Base-by-base conservation (phyloP, 2,888 invertebrate genomes). In the Drosophila borborema region DNA sequence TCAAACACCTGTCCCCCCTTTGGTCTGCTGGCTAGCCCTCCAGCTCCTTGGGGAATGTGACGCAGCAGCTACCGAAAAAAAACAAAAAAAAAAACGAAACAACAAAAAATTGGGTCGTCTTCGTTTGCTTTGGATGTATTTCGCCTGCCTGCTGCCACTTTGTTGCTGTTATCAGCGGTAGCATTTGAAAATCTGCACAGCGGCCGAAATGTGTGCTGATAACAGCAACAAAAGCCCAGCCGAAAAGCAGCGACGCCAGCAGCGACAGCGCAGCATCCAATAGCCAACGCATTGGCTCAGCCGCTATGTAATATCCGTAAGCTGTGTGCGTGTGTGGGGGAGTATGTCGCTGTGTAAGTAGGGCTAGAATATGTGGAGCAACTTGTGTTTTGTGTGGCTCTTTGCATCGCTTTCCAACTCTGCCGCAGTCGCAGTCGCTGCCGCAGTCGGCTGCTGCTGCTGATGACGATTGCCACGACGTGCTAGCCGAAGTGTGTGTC, bases 301-400 rank as follows among this genome's bases (percentile, higher is more conserved):
- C 74, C 74, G 67, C 72, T 64, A 77, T 81, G 86, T 82, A 85
- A 85, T 84, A 84, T 78, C 64, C 60, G 56, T 62, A 53, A 63
- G 53, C 38, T 63, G 43, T 68, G 55, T 40, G 58, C 48, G 48
- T 53, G 70, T 69, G 66, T 74, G 79, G 48, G 70, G 68, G 82
- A 76, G 72, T 72, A 74, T 83, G 80, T 77, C 77, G 77, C 59
- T 86, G 85, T 86, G 86, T 86, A 86, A 86, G 85, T 86, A 86
- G 85, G 85, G 81, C 85, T 85, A 82, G 66, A 85, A 86, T 86
- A 86, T 86, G 74, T 86, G 74, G 85, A 86, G 86, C 85, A 86
- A 85, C 86, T 82, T 86, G 75, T 74, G 85, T 81, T 85, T 82
- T 86, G 81, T 86, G 63, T 64, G 69, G 60, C 73, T 54, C 55